A percentile compares a stretch with the other conserved stretches of the same genome.
Evolutionary conservation across 1,140 invertebrate species (phyloP).

Genomic region (Aleiodes sp.): DNA sequence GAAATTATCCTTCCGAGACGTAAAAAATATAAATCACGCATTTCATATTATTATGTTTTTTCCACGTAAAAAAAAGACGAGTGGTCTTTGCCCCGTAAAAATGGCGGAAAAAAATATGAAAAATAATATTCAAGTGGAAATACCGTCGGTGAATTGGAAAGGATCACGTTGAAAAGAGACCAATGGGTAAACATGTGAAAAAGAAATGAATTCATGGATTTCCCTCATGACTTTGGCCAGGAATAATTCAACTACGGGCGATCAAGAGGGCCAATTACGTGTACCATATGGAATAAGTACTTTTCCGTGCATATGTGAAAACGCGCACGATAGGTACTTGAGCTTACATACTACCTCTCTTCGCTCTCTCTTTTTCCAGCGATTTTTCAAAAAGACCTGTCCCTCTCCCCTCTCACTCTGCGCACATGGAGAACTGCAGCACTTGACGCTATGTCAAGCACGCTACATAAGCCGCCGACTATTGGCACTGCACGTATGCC

Average conservation of each 20-base stretch:
- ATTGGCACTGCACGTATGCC: conserved; percentile 11
- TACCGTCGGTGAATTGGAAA: neutral
- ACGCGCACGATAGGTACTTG: conserved; percentile 15
- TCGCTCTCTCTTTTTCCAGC: neutral
- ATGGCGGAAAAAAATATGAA: neutral
- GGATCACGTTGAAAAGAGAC: neutral
- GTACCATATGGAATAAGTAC: conserved; percentile 31
- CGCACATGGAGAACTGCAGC: neutral
- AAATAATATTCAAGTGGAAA: conserved; percentile 12
- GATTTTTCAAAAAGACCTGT: neutral
- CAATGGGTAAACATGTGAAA: conserved; percentile 37
- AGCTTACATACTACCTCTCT: conserved; percentile 23
- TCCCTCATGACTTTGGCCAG: conserved; percentile 32
- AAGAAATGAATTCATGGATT: conserved; percentile 4
- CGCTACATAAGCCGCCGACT: conserved; percentile 11
- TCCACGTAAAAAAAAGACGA: too few species aligned
- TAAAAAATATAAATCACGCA: too few species aligned
- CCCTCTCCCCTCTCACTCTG: neutral
- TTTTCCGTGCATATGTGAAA: conserved; percentile 37
- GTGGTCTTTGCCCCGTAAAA: too few species aligned
- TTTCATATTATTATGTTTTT: too few species aligned
- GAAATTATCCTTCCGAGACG: too few species aligned
- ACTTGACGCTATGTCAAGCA: conserved; percentile 22
- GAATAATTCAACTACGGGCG: conserved; percentile 44
- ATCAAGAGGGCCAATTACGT: conserved; percentile 63